Evolutionary conservation across 2,113 vertebrate species (phyloP).

Genomic region (Myotis yumanensis): DNA sequence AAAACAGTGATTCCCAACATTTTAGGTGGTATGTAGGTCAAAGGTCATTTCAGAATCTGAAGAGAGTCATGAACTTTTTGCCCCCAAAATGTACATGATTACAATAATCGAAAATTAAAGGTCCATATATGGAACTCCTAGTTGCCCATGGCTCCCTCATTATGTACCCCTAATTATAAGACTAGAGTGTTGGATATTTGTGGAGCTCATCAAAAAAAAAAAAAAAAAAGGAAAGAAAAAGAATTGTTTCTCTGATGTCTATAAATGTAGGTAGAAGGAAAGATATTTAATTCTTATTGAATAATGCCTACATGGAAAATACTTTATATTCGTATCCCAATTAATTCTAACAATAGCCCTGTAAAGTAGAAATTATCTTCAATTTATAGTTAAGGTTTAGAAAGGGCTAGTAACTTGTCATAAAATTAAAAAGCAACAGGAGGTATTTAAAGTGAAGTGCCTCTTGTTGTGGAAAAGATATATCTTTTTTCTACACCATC

Average conservation of each 20-base stretch:
- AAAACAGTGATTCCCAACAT: background rate
- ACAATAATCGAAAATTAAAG: background rate
- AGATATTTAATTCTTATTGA: background rate
- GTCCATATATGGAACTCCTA: background rate
- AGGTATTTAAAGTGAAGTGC: background rate
- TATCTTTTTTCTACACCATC: background rate
- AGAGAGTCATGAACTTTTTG: background rate
- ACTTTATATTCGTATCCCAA: background rate
- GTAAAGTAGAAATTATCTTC: background rate
- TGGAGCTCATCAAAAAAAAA: background rate
- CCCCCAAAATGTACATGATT: background rate
- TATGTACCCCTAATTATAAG: background rate
- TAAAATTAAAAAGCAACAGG: background rate
- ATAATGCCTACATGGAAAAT: background rate
- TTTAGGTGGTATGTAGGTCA: background rate
- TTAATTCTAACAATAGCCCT: slow-evolving; percentile 25
- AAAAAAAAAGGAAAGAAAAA: background rate
- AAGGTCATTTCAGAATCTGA: slow-evolving; percentile 34
- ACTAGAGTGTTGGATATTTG: background rate
- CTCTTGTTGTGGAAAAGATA: background rate
- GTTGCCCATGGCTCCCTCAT: background rate
- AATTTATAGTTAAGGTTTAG: background rate
- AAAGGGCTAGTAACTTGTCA: background rate
- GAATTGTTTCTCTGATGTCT: background rate
- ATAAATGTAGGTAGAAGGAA: background rate